Evolutionary conservation across 2,888 invertebrate genomes (phyloP).

Genomic region (Drosophila prolongata): DNA sequence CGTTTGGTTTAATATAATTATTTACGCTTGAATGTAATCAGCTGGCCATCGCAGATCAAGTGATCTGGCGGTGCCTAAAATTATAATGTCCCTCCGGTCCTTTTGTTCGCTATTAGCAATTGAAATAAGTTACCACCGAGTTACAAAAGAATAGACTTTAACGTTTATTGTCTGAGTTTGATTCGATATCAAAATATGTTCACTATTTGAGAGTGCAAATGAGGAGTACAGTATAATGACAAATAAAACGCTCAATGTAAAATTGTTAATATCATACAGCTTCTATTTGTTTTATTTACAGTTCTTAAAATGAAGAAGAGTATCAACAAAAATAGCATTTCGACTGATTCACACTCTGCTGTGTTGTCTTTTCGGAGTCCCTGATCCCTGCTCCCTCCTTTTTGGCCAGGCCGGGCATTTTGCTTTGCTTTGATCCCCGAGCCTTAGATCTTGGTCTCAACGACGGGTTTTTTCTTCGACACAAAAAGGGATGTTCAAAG

Average conservation of each 20-base stretch:
- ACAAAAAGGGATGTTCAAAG: constrained; percentile 51
- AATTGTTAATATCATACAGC: constrained; percentile 65
- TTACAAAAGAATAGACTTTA: constrained; percentile 50
- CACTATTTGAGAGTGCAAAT: constrained; percentile 22
- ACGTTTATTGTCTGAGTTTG: constrained; percentile 80
- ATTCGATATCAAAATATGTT: constrained; percentile 58
- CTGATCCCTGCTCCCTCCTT: constrained; percentile 52
- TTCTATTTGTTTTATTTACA: constrained; percentile 74
- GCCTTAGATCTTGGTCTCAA: constrained; percentile 73
- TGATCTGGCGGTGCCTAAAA: constrained; percentile 10
- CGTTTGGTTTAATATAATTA: constrained; percentile 35
- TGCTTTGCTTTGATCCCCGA: constrained; percentile 46
- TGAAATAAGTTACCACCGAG: constrained; percentile 39
- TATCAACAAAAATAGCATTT: constrained; percentile 44
- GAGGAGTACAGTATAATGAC: constrained; percentile 27
- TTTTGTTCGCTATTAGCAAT: constrained; percentile 38
- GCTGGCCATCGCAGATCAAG: constrained; percentile 9
- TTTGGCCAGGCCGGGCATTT: constrained; percentile 26
- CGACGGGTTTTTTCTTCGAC: constrained; percentile 66
- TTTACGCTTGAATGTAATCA: constrained; percentile 22
- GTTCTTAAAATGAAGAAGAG: constrained; percentile 50
- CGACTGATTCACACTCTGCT: constrained; percentile 32
- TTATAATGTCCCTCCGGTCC: constrained; percentile 34
- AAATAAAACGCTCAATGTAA: constrained; percentile 71
- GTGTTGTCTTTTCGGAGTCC: constrained; percentile 41